Evolutionary conservation across 2,888 invertebrate genomes (phyloP), one percentile per base, ranked within the genome.

Genomic region (Aquatica leii): DNA sequence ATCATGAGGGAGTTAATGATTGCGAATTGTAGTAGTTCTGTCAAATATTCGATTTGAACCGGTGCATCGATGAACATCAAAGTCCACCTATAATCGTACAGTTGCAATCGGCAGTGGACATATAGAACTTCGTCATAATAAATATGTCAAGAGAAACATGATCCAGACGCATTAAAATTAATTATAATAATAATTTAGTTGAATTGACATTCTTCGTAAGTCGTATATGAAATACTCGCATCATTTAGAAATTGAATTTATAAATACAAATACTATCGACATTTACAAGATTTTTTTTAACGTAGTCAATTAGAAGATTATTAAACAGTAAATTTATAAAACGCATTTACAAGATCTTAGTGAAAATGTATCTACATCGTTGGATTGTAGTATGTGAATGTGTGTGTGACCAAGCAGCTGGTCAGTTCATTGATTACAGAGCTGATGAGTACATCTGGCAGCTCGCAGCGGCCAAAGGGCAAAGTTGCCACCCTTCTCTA

Each of bases 161-260:
- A 78, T 77, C 77, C 77, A 70, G 73, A 70, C 75, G 69, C 78
- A 79, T 78, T 78, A 79, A 79, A 79, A 78, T 76, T 78, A 78
- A 79, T 79, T 79, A 78, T 79, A 78, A 77, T 77, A 76, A 79
- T 79, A 79, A 78, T 76, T 79, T 77, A 78, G 70, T 72, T 72
- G 57, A 67, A 72, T 72, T 72, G 77, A 78, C 75, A 69, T 40
- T 31, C 20, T 64, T 69, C 69, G 72, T 73, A 74, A 73, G 70
- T 74, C 71, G 71, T 66, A 73, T 74, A 76, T 76, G 76, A 76
- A 74, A 71, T 74, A 76, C 18, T 37, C 43, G n/a, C n/a, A n/a
- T n/a, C 24, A 6, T 24, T 24, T 6, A 24, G 24, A 24, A 24
- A 24, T 24, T 24, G 24, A 24, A 24, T 24, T 24, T 24, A 24